Conservation (phyloP, 1,140 invertebrate genomes). For the Camponotus pennsylvanicus region DNA sequence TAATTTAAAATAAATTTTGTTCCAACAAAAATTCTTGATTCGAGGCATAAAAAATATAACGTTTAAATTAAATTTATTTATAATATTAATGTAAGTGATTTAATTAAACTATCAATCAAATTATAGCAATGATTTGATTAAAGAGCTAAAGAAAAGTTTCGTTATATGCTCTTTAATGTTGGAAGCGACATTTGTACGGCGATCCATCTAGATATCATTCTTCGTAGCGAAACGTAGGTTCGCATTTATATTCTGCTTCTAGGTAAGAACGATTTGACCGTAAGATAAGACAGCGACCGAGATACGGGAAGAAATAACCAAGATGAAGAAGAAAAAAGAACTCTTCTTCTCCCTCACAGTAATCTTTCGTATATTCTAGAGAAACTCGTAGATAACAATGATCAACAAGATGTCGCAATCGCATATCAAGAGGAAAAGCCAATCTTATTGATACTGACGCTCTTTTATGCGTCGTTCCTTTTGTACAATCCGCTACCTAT, state of each 20-base stretch:
- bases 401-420: slow-evolving; percentile 89
- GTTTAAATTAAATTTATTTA: background rate
- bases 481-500: slow-evolving; percentile 82
- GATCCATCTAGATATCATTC: background rate
- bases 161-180: background rate
- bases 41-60: background rate
- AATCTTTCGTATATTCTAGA: slow-evolving; percentile 93
- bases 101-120: background rate
- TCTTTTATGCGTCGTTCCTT: slow-evolving; percentile 47
- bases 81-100: background rate
- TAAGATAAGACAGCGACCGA: slow-evolving; percentile 45
- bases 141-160: background rate
- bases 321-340: background rate
- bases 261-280: slow-evolving; percentile 42
- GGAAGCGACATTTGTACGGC: background rate
- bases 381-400: slow-evolving; percentile 92
- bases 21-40: background rate
- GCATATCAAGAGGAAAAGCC: slow-evolving; percentile 93
- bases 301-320: slow-evolving; percentile 34
- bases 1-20: background rate
- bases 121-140: background rate
- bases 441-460: slow-evolving; percentile 86
- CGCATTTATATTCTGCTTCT: slow-evolving; percentile 54
- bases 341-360: slow-evolving; percentile 91
- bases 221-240: slow-evolving; percentile 1